These are phyloP conservation scores for Paedocypris sp. DNA, from an alignment of 2,113 vertebrate species.

Conservation along the genomic window DNA sequence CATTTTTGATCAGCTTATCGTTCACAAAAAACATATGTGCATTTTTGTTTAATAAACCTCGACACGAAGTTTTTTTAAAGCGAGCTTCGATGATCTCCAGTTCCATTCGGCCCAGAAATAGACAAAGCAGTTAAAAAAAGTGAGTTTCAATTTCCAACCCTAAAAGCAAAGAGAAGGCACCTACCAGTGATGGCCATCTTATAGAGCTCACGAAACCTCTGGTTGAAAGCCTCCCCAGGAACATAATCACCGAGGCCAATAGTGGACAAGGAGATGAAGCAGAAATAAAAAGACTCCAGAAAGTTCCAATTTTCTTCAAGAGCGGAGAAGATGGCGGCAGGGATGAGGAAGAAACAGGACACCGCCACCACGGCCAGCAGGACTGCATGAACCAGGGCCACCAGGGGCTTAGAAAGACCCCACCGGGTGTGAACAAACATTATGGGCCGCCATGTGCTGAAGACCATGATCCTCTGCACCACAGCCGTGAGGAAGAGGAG, in stretches of 20 bases:
- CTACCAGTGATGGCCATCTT: slow-evolving; percentile 91
- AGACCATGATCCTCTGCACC: slow-evolving; percentile 86
- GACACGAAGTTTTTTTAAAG: no score
- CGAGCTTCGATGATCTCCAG: no score
- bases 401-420: slow-evolving; percentile 81
- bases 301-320: slow-evolving; percentile 96
- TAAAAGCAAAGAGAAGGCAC: slow-evolving; percentile 42
- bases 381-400: slow-evolving; percentile 75
- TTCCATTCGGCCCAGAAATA: no score
- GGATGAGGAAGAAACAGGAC: slow-evolving; percentile 86
- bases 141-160: not conserved
- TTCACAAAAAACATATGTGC: no score
- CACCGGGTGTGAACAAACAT: slow-evolving; percentile 77
- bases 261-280: slow-evolving; percentile 94
- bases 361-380: slow-evolving; percentile 68
- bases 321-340: slow-evolving; percentile 79
- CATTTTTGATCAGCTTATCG: not conserved
- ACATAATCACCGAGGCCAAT: slow-evolving; percentile 94
- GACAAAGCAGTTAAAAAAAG: not conserved
- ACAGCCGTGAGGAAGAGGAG: slow-evolving; percentile 92
- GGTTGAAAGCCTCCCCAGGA: slow-evolving; percentile 83
- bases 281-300: slow-evolving; percentile 94
- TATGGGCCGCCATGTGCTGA: slow-evolving; percentile 74
- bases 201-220: slow-evolving; percentile 85
- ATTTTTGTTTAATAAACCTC: no score